Conservation (phyloP, 2,113 vertebrate genomes). For the Polypterus senegalus region DNA sequence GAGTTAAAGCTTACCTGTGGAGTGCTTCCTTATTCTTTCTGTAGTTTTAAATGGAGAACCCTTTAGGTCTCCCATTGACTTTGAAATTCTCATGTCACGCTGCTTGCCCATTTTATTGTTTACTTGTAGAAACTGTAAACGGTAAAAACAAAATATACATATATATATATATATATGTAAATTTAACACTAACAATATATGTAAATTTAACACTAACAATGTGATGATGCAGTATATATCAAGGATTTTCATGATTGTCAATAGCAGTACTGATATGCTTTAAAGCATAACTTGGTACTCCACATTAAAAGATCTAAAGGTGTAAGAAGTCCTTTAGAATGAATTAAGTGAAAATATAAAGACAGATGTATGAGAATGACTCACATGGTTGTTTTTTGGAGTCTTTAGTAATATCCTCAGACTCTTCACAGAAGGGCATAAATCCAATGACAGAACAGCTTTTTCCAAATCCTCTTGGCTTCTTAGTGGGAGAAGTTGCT, state of each 20-base stretch:
- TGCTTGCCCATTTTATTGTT: conserved; percentile 69
- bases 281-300: too few species aligned
- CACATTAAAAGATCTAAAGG: too few species aligned
- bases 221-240: too few species aligned
- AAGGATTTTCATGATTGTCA: too few species aligned
- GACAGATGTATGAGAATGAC: conserved; percentile 17
- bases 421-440: conserved; percentile 56
- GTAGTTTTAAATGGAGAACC: conserved; percentile 71
- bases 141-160: conserved; percentile 6
- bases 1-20: conserved; percentile 53
- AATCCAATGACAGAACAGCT: conserved; percentile 56
- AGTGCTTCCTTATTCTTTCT: conserved; percentile 72
- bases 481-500: conserved; percentile 70
- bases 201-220: too few species aligned
- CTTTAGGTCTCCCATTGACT: conserved; percentile 77
- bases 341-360: too few species aligned
- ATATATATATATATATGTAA: too few species aligned
- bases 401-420: conserved; percentile 69
- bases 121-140: conserved; percentile 61
- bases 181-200: too few species aligned
- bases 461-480: conserved; percentile 80
- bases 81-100: conserved; percentile 75
- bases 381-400: conserved; percentile 72
- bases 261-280: too few species aligned
- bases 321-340: too few species aligned